Percentiles rank a stretch among this genome's conserved stretches.
These are phyloP conservation scores for Lysandra bellargus DNA, from an alignment of 2,888 invertebrate species.

Conservation along the genomic window DNA sequence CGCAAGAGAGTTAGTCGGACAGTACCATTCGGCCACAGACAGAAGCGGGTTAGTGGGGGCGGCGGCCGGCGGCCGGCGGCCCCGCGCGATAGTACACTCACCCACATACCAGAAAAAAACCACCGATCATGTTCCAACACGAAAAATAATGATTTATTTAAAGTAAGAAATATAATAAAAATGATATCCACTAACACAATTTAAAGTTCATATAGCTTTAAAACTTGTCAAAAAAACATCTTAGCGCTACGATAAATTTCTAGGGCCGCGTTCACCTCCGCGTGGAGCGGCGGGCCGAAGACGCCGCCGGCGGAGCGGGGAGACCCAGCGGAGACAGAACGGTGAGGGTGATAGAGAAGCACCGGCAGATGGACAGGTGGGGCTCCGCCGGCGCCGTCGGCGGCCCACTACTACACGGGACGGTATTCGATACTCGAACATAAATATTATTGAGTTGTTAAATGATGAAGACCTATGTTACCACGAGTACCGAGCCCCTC, in stretches of 20 bases:
- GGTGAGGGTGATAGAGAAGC: neutral
- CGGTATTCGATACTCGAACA: neutral
- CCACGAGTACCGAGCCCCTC: neutral
- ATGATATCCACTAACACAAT: slow-evolving; percentile 68
- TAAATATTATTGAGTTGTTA: neutral
- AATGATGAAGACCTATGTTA: neutral
- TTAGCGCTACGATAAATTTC: slow-evolving; percentile 33
- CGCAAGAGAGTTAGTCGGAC: slow-evolving; percentile 14
- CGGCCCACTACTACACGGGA: neutral
- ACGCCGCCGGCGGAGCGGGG: neutral
- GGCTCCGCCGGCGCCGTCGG: neutral
- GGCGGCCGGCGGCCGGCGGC: slow-evolving; percentile 6
- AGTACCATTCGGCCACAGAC: slow-evolving; percentile 3
- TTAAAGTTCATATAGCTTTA: slow-evolving; percentile 59
- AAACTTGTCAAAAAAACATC: slow-evolving; percentile 37
- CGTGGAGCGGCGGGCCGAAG: neutral
- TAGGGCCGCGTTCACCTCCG: neutral
- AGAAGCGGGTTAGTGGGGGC: slow-evolving; percentile 11
- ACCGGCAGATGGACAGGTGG: neutral
- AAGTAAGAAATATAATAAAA: slow-evolving; percentile 65
- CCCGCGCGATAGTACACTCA: slow-evolving; percentile 65
- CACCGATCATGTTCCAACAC: slow-evolving; percentile 68
- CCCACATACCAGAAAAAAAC: slow-evolving; percentile 73
- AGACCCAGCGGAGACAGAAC: neutral
- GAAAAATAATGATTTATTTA: slow-evolving; percentile 69